phyloP scores from a whole-genome alignment of 2,113 vertebrate genomes.

The Pimephales promelas region DNA sequence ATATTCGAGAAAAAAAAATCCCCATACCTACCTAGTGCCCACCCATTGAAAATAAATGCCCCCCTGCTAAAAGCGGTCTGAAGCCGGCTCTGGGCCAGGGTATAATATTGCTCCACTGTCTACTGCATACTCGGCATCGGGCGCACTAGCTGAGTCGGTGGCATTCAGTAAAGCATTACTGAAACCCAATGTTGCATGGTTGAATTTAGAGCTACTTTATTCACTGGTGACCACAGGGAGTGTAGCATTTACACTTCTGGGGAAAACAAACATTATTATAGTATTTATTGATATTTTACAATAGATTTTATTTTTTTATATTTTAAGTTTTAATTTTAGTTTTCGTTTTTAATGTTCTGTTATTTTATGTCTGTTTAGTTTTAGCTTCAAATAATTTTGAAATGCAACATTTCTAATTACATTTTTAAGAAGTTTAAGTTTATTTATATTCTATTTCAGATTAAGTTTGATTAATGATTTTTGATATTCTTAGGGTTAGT shows the following conservation, averaged over 20 bases:
- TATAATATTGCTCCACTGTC: neutral
- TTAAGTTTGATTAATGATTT: neutral
- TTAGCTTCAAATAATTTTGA: neutral
- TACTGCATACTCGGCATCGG: conserved; percentile 15
- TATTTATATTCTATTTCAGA: neutral
- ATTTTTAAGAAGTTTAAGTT: neutral
- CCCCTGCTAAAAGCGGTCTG: too few species aligned
- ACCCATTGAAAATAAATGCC: too few species aligned
- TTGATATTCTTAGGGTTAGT: neutral
- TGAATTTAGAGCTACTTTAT: neutral
- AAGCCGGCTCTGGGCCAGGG: too few species aligned
- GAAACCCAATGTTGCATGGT: neutral
- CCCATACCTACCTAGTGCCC: too few species aligned
- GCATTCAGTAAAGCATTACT: conserved; percentile 1
- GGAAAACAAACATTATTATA: neutral
- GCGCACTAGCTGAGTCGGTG: neutral
- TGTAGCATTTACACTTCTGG: neutral
- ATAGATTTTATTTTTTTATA: neutral
- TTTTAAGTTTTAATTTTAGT: neutral
- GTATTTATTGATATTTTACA: neutral
- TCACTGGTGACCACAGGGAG: neutral
- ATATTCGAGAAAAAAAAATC: too few species aligned
- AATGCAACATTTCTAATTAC: too few species aligned
- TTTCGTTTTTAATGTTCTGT: neutral
- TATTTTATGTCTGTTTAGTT: neutral